These are phyloP conservation scores for Thymallus thymallus DNA, from an alignment of 2,113 vertebrate species.

Conservation along the genomic window DNA sequence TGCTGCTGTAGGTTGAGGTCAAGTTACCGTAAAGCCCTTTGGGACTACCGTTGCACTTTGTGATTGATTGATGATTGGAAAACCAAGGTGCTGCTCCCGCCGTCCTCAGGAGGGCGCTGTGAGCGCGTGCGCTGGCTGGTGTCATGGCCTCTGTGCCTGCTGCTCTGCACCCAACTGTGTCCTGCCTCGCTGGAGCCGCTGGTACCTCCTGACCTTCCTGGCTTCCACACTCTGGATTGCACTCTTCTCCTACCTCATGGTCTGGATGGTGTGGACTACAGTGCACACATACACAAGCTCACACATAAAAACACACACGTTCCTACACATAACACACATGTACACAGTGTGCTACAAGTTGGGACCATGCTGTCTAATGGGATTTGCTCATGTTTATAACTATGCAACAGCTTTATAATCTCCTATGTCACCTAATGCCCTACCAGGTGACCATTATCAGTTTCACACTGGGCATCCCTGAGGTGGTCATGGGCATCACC, in stretches of 20 bases:
- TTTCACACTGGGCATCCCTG: conserved; percentile 76
- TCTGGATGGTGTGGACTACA: conserved; percentile 77
- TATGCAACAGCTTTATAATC: too few relatives aligned
- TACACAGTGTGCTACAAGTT: too few relatives aligned
- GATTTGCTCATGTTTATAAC: too few relatives aligned
- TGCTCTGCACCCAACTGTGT: conserved; percentile 76
- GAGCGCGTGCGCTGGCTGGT: conserved; percentile 68
- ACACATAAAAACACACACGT: background rate
- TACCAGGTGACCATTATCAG: conserved; percentile 79
- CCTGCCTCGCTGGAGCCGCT: conserved; percentile 71
- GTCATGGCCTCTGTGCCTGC: conserved; percentile 71
- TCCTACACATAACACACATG: background rate
- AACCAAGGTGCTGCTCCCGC: background rate
- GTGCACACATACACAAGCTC: background rate
- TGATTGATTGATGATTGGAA: too few relatives aligned
- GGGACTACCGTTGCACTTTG: too few relatives aligned
- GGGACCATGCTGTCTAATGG: too few relatives aligned
- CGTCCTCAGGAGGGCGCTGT: conserved; percentile 59
- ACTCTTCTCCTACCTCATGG: conserved; percentile 83
- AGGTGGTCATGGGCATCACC: conserved; percentile 81
- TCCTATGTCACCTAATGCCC: conserved; percentile 12
- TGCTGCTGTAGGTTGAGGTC: too few relatives aligned
- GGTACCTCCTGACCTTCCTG: conserved; percentile 78
- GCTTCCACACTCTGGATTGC: conserved; percentile 79
- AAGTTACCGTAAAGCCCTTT: too few relatives aligned